These are phyloP conservation scores for Eucera pruinosa DNA, from an alignment of 2,888 invertebrate species.

Conservation along the genomic window DNA sequence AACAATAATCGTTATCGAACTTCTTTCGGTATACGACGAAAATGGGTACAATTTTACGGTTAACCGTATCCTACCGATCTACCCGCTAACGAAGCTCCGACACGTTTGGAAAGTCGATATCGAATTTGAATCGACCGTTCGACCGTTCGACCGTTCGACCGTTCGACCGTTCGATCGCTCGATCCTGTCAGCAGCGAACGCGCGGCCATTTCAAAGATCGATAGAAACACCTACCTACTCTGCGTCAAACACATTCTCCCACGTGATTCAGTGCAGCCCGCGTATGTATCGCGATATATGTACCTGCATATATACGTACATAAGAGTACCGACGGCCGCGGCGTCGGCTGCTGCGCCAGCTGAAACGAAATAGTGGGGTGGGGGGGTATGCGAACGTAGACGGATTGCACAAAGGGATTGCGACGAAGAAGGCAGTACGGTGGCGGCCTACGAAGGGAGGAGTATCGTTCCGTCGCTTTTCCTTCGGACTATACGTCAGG, in stretches of 20 bases:
- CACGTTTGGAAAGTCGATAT: background rate
- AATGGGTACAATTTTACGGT: background rate
- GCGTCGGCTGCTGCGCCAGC: slow-evolving; percentile 64
- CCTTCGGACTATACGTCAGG: slow-evolving; percentile 8
- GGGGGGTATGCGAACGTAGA: slow-evolving; percentile 50
- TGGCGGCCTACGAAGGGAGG: slow-evolving; percentile 39
- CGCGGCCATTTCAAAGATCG: slow-evolving; percentile 22
- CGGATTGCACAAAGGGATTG: slow-evolving; percentile 36
- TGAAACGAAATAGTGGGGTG: slow-evolving; percentile 50
- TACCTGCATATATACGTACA: background rate
- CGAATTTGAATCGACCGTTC: too few species aligned
- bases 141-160: too few species aligned
- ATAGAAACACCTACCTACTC: slow-evolving; percentile 36
- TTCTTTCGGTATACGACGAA: too few species aligned
- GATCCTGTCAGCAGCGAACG: slow-evolving; percentile 7
- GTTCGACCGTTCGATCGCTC: slow-evolving; percentile 7
- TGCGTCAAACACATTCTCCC: slow-evolving; percentile 47
- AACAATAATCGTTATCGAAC: too few species aligned
- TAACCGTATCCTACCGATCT: background rate
- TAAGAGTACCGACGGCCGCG: slow-evolving; percentile 13
- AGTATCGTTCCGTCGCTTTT: slow-evolving; percentile 3
- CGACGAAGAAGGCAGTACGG: slow-evolving; percentile 56
- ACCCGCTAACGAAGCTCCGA: background rate
- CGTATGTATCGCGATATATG: background rate
- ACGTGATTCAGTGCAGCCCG: slow-evolving; percentile 46